Evolutionary conservation across 2,113 vertebrate species (phyloP).

Genomic region (Hippocampus mohnikei): DNA sequence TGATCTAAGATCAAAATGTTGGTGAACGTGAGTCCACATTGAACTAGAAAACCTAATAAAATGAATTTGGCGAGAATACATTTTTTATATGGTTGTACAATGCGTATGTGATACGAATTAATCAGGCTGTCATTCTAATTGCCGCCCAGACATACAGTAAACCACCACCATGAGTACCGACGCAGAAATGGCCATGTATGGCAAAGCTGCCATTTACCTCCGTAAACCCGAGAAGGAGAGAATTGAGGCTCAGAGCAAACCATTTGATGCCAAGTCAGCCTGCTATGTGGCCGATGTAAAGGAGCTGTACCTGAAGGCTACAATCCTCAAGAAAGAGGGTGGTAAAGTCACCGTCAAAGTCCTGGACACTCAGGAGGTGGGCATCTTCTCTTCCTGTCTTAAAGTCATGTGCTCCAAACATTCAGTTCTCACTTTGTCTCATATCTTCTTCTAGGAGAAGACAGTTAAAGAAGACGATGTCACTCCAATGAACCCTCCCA

Average conservation of each 20-base stretch:
- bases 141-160: slow-evolving; percentile 28
- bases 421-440: slow-evolving; percentile 7
- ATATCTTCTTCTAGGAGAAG: slow-evolving; percentile 44
- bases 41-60: background rate
- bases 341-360: slow-evolving; percentile 53
- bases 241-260: slow-evolving; percentile 54
- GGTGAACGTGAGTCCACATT: background rate
- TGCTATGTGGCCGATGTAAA: slow-evolving; percentile 46
- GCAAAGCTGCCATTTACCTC: slow-evolving; percentile 60
- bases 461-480: slow-evolving; percentile 58
- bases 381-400: slow-evolving; percentile 5
- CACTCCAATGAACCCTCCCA: slow-evolving; percentile 66
- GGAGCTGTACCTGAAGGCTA: slow-evolving; percentile 56
- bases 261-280: slow-evolving; percentile 59
- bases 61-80: background rate
- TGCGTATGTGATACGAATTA: background rate
- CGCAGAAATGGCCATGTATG: slow-evolving; percentile 58
- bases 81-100: too few relatives aligned
- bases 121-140: background rate
- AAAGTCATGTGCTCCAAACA: background rate
- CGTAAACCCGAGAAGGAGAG: slow-evolving; percentile 65
- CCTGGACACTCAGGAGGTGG: slow-evolving; percentile 36
- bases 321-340: slow-evolving; percentile 47
- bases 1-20: background rate
- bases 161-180: slow-evolving; percentile 61